A percentile compares a stretch with the other conserved stretches of the same genome.
Conservation (phyloP, 2,113 vertebrate genomes). For the Irena cyanogastra region DNA sequence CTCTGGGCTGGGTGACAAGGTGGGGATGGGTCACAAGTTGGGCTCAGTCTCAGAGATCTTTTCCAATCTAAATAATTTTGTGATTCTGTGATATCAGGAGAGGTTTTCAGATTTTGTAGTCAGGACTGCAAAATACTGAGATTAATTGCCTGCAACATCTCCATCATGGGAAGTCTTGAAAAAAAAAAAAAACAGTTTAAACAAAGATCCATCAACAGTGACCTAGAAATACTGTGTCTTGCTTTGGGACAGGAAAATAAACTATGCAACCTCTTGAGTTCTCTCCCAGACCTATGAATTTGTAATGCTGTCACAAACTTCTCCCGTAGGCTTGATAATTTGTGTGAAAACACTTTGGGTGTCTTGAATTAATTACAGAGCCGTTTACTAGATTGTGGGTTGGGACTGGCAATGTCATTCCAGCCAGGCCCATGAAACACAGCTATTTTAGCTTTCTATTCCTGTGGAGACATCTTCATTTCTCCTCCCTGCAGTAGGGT, state of each 20-base stretch:
- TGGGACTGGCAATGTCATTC: not conserved
- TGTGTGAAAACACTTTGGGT: not conserved
- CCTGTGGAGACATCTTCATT: not conserved
- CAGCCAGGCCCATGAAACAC: not conserved
- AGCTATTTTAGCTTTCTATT: not conserved
- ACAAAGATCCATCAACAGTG: not conserved
- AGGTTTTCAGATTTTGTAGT: not conserved
- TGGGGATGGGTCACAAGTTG: not conserved
- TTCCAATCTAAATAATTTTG: not conserved
- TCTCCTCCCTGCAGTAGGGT: not conserved
- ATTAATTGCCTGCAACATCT: not conserved
- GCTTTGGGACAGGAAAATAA: not conserved
- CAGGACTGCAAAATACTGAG: not conserved
- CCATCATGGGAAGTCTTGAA: not conserved
- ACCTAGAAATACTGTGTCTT: not conserved
- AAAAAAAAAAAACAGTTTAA: not conserved
- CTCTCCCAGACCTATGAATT: not conserved
- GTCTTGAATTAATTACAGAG: slow-evolving; percentile 6
- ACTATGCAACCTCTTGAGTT: not conserved
- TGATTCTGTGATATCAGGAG: not conserved
- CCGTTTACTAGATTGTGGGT: not conserved
- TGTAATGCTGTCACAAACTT: not conserved
- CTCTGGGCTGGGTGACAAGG: not conserved
- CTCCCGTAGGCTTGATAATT: not conserved
- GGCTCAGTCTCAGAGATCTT: not conserved